Percentiles rank a stretch among this genome's conserved stretches.
Conservation (phyloP, 2,888 invertebrate species). For the Morpho achilles region DNA sequence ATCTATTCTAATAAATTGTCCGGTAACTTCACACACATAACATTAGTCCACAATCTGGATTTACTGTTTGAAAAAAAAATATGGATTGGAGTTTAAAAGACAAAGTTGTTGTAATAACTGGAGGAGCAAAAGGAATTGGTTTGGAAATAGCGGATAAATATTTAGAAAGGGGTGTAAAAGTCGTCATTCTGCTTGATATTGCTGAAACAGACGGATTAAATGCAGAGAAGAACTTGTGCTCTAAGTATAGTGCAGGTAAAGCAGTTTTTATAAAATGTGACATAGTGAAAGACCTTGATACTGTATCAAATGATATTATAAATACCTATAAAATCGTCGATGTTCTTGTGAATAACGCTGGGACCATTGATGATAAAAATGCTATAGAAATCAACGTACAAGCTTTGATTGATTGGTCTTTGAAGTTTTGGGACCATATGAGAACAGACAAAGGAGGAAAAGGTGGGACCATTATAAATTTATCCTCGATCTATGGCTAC, state of each 20-base stretch:
- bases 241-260: slow-evolving; percentile 60
- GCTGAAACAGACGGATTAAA: slow-evolving; percentile 48
- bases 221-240: slow-evolving; percentile 56
- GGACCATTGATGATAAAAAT: slow-evolving; percentile 46
- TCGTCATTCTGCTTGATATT: slow-evolving; percentile 42
- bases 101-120: slow-evolving; percentile 58
- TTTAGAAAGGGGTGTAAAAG: slow-evolving; percentile 50
- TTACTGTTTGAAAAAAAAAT: slow-evolving; percentile 2
- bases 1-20: no score
- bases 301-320: slow-evolving; percentile 46
- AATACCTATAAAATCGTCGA: slow-evolving; percentile 53
- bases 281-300: slow-evolving; percentile 64
- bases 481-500: slow-evolving; percentile 80
- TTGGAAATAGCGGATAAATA: slow-evolving; percentile 59
- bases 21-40: no score
- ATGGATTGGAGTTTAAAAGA: slow-evolving; percentile 26
- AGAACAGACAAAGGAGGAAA: slow-evolving; percentile 71
- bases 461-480: slow-evolving; percentile 83
- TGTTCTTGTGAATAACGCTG: slow-evolving; percentile 65
- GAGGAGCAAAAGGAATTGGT: slow-evolving; percentile 77
- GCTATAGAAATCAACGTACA: slow-evolving; percentile 55
- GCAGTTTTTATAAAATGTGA: slow-evolving; percentile 70
- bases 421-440: slow-evolving; percentile 78
- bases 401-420: slow-evolving; percentile 51
- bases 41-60: neutral